Base-by-base conservation (phyloP, 2,113 vertebrate genomes). In the Stomatorhinus ivindoensis region DNA sequence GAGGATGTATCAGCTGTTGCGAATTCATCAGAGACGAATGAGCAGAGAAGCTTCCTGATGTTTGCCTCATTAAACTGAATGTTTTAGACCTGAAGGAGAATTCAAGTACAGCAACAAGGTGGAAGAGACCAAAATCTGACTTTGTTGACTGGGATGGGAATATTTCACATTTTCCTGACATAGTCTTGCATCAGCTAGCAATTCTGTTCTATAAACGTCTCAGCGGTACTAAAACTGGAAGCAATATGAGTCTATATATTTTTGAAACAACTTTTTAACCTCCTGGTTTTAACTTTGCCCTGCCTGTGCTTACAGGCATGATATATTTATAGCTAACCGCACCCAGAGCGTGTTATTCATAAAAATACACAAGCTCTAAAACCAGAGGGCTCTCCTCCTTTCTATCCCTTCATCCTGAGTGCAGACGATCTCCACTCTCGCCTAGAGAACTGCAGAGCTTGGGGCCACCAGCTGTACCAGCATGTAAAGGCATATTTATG, bases 291-390 rank as follows among this genome's bases (percentile, higher is more conserved):
- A 42, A 82, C 76, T 88, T 87, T 27, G 53, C 51, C 39, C 73
- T 82, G 48, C 73, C 73, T 21, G 31, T 35, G 35, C 53, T 88
- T 65, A 31, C 89, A 83, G 86, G 87, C 86, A 46, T 10, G 21
- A 61, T 11, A 46, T 90, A 90, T 90, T 90, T 82, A 55, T 83
- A 90, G 87, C 50, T 27, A 48, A 61, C 86, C 69, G 35, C 51
- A 42, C 86, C 86, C 86, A 88, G 48, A 69, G 10, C n/a, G 35
- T 58, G 65, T 50, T 82, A 90, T 87, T 88, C 47, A 82, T 58
- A 87, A 87, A 90, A 90, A 89, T 42, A 89, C 65, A 90, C 19
- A n/a, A 47, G 46, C 50, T 9, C 86, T 90, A 83, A 88, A 90
- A 88, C 88, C 80, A 88, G 65, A 48, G 42, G 53, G 39, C 31